These are phyloP conservation scores for Odontamblyopus rebecca DNA, from an alignment of 2,797 vertebrate genomes.

Conservation along the genomic window DNA sequence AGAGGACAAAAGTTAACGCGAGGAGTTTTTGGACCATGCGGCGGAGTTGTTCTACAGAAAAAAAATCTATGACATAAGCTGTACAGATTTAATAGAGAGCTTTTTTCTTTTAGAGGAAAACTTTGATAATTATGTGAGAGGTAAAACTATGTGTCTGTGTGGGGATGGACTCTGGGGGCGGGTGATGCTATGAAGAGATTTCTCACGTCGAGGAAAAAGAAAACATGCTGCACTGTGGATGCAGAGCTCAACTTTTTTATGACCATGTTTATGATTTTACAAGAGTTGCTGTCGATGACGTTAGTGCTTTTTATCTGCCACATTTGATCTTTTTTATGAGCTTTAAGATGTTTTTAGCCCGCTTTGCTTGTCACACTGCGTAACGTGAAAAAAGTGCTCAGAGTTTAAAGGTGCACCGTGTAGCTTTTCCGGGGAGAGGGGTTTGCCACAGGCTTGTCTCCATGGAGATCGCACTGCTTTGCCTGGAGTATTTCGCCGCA, in stretches of 20 bases:
- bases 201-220: constrained; percentile 84
- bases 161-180: constrained; percentile 68
- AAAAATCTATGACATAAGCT: constrained; percentile 86
- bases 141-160: constrained; percentile 86
- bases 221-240: constrained; percentile 85
- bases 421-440: not conserved
- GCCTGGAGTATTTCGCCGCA: not conserved
- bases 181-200: constrained; percentile 87
- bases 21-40: constrained; percentile 74
- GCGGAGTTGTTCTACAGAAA: constrained; percentile 77
- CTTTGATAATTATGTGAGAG: constrained; percentile 89
- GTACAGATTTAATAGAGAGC: constrained; percentile 91
- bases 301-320: constrained; percentile 97
- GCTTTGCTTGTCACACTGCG: constrained; percentile 97
- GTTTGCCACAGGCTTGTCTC: not conserved
- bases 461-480: not conserved
- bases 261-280: constrained; percentile 79
- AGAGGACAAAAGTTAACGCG: constrained; percentile 47
- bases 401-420: constrained; percentile 36
- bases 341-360: constrained; percentile 95
- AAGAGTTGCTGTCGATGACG: constrained; percentile 87
- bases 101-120: constrained; percentile 90
- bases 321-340: constrained; percentile 98
- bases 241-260: constrained; percentile 84
- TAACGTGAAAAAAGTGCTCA: constrained; percentile 77